Evolutionary conservation across 2,113 vertebrate species (phyloP).

Genomic region (Xiphias gladius): DNA sequence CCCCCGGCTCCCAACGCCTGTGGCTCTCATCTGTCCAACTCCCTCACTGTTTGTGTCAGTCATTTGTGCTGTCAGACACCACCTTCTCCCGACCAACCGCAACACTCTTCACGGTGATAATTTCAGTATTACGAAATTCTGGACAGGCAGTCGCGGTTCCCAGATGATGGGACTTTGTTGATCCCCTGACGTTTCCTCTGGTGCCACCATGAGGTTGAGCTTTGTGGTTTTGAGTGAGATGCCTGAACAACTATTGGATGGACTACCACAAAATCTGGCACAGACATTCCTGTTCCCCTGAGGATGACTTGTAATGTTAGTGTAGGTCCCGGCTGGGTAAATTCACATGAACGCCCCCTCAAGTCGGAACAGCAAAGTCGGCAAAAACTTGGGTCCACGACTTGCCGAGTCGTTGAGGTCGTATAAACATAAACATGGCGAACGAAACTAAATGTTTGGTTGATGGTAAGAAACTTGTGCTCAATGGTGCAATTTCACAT

Average conservation of each 20-base stretch:
- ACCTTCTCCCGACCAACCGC: constrained; percentile 37
- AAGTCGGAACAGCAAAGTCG: too few relatives aligned
- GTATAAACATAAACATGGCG: too few relatives aligned
- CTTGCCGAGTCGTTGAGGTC: too few relatives aligned
- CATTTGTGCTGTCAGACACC: constrained; percentile 60
- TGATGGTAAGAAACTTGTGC: too few relatives aligned
- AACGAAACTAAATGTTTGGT: too few relatives aligned
- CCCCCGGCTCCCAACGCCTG: constrained; percentile 43
- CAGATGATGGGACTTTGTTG: not conserved
- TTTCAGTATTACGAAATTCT: too few relatives aligned
- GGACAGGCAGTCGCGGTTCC: not conserved
- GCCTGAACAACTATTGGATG: too few relatives aligned
- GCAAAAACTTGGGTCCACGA: too few relatives aligned
- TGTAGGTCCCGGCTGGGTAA: too few relatives aligned
- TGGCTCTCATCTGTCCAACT: constrained; percentile 73
- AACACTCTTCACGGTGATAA: not conserved
- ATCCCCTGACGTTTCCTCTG: not conserved
- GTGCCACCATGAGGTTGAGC: not conserved
- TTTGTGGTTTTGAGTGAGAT: not conserved
- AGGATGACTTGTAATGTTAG: not conserved
- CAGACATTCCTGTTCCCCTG: not conserved
- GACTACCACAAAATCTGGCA: too few relatives aligned
- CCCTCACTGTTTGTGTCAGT: constrained; percentile 75
- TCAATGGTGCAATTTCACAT: too few relatives aligned
- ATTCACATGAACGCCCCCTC: too few relatives aligned